Evolutionary conservation across 2,113 vertebrate genomes (phyloP).

Genomic region (Elachura formosa): DNA sequence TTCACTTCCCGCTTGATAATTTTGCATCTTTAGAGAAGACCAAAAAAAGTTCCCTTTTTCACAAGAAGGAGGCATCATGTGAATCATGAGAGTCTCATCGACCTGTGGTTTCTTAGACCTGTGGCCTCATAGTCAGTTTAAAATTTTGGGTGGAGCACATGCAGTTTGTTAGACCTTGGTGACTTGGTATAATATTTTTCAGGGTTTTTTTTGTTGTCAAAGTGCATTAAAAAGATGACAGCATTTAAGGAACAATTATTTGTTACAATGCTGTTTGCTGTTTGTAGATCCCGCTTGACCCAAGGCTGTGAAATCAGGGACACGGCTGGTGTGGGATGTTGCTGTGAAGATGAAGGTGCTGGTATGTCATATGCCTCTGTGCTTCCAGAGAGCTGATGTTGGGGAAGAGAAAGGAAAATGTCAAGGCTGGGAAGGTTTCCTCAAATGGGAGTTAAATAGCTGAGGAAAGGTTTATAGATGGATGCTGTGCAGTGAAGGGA

Average conservation of each 20-base stretch:
- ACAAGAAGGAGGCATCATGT: background rate
- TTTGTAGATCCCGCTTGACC: background rate
- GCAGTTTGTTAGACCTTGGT: background rate
- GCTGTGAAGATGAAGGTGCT: background rate
- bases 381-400: background rate
- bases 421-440: background rate
- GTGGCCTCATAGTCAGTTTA: background rate
- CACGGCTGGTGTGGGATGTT: background rate
- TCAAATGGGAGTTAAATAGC: background rate
- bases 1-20: background rate
- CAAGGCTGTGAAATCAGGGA: background rate
- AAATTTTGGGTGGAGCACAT: background rate
- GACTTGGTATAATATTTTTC: background rate
- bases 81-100: background rate
- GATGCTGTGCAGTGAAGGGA: background rate
- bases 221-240: background rate
- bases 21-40: background rate
- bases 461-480: background rate
- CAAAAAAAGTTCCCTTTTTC: background rate
- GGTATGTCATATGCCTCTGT: background rate
- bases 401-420: background rate
- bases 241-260: background rate
- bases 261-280: background rate
- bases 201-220: background rate
- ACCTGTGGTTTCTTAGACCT: background rate